Evolutionary conservation across 2,113 vertebrate species (phyloP).

Genomic region (Vulpes vulpes): DNA sequence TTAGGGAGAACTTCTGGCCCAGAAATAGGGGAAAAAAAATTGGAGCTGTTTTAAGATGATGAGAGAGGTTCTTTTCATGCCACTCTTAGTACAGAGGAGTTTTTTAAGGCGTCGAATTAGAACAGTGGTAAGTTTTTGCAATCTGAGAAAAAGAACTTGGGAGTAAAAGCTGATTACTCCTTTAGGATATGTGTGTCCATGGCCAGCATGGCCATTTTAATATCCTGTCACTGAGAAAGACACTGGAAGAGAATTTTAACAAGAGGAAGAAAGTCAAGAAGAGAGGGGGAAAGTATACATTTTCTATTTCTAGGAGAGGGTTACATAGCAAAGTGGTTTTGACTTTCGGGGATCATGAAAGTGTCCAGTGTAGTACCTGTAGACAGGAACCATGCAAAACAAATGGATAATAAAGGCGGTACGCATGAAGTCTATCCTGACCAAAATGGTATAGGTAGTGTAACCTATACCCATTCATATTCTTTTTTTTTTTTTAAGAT

Average conservation of each 20-base stretch:
- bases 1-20: slow-evolving; percentile 21
- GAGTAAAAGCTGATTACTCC: neutral
- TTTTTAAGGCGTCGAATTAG: slow-evolving; percentile 43
- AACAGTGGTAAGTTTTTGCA: neutral
- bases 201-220: neutral
- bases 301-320: neutral
- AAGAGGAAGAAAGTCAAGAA: slow-evolving; percentile 11
- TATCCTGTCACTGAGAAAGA: neutral
- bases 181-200: neutral
- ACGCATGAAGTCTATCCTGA: neutral
- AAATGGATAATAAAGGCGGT: neutral
- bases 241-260: neutral
- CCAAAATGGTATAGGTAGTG: neutral
- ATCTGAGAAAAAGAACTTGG: neutral
- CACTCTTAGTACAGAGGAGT: neutral
- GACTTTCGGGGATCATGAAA: neutral
- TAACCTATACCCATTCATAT: neutral
- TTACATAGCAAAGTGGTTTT: neutral
- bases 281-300: neutral
- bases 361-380: neutral
- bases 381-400: neutral
- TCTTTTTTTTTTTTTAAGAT: neutral
- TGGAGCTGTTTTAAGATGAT: slow-evolving; percentile 46
- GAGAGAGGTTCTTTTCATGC: slow-evolving; percentile 24
- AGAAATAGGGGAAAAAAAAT: neutral